Evolutionary conservation across 2,113 vertebrate species (phyloP), one percentile per base, ranked within the genome.

Genomic region (Bubo scandiacus): DNA sequence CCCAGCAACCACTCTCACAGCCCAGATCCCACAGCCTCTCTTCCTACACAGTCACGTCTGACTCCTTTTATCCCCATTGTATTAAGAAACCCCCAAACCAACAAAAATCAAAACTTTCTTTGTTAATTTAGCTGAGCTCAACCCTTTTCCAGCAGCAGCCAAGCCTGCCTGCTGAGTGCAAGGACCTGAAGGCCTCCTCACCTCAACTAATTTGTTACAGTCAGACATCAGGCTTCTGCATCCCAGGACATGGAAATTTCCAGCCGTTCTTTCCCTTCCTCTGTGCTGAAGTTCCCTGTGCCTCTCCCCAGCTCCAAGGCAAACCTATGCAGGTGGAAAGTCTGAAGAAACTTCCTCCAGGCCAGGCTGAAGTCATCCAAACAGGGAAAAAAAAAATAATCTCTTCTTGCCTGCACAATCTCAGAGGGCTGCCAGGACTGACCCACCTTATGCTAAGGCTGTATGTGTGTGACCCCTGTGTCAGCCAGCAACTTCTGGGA

Each of bases 311-410:
- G n/a, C 81, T 88, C 70, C 6, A 1, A 81, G 67, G 70, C 79
- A 87, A 94, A 95, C 36, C 36, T 49, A 36, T n/a, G 87, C 77
- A 90, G 81, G 93, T 0, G 59, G 96, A 96, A 97, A 96, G 75
- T 88, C 27, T 96, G 93, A 97, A 95, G 82, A 86, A 92, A 85
- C 18, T 83, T 96, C 90, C 92, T 92, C 59, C n/a, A 63, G 47
- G 58, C 51, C 54, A 83, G 34, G 20, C 61, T 90, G 87, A 96
- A 94, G 70, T 92, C 45, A 96, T 88, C 11, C 9, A 2, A 92
- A 70, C 32, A 27, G 29, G 38, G 34, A 6, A 19, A 75, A 75
- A 30, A 40, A 51, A 51, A 40, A 36, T 4, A 26, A 42, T 23
- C 7, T 82, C 67, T 47, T 75, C 34, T 58, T 47, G 84, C 26